Base-by-base conservation (phyloP, 2,113 vertebrate species). In the Glareola pratincola region DNA sequence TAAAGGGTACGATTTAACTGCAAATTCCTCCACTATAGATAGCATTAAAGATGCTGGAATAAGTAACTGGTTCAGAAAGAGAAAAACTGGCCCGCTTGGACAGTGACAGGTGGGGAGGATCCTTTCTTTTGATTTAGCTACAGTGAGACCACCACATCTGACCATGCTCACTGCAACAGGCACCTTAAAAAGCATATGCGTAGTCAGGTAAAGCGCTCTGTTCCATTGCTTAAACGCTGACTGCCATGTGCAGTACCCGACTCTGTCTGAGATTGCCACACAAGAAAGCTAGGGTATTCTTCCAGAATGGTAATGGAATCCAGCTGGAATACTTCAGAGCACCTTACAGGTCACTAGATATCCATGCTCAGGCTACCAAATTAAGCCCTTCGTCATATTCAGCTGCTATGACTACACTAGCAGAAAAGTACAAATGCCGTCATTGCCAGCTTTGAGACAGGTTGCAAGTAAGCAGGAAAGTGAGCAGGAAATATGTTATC, bases 381-480 rank as follows among this genome's bases (percentile, higher is more conserved):
- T 2, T 6, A 14, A 76, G 29, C 30, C 15, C 6, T 39, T 48
- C 13, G 5, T 13, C 18, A 7, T 16, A 66, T 19, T 36, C 26
- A 54, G n/a, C 76, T 73, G 23, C 41, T 78, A 13, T 5, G 19
- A 21, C 39, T 66, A 75, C 24, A 45, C 23, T 14, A 76, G 41
- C 57, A 13, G 27, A 39, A 12, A 48, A 54, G 23, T 20, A 68
- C 8, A 56, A 72, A 66, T 1, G 3, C 7, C 41, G n/a, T 7
- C 1, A 1, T 0, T 81, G 37, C 10, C n/a, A 51, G 23, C 12
- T 50, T 16, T 23, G n/a, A 72, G 18, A 30, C 8, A 7, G 14
- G 22, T 41, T 81, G 51, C 51, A 85, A 60, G 45, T 2, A 8
- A 64, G 56, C 41, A 67, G 54, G 54, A 36, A 41, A 54, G 47